Base-by-base conservation (phyloP, 2,888 invertebrate genomes). In the Cyaniris semiargus region DNA sequence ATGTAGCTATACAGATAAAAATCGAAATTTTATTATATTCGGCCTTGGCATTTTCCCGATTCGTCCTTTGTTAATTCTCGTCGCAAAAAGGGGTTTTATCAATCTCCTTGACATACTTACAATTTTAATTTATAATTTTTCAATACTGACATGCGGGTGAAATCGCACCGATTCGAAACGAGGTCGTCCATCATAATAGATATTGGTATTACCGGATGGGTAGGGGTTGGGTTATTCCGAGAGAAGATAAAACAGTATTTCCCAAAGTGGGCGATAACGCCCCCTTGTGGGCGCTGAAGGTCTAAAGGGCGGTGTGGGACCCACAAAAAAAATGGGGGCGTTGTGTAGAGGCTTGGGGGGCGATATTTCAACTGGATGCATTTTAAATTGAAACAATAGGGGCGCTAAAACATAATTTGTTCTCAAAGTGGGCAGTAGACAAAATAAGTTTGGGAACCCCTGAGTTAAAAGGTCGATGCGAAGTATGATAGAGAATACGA, bases 161-260 rank as follows among this genome's bases (percentile, higher is more conserved):
- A 66, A 66, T 66, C 66, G 66, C 27, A 66, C 66, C 27, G 66
- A 60, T 60, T 23, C 23, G 10, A 31, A 66, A 27, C 27, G 66
- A 66, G 66, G 66, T 27, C 66, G 15, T 27, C 27, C 66, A 66
- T 66, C 66, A 66, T 31, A 66, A 66, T 66, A 66, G 66, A 66
- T 66, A 60, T 60, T 60, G 66, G 27, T 27, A 10, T 27, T 66
- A 66, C 27, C 27, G 27, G 15, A 44, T 53, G 5, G 53, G 27
- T 66, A 60, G 23, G 13, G 23, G 23, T 23, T 27, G 3, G 66
- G 18, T 66, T 66, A 66, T 66, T 66, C 27, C 66, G 66, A 31
- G 27, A 66, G 27, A 27, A 27, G 27, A 27, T 27, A 3, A 27
- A n/a, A n/a, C n/a, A n/a, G n/a, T n/a, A n/a, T n/a, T n/a, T n/a